Percentiles rank a stretch among this genome's conserved stretches.
phyloP scores from a whole-genome alignment of 2,797 vertebrate species.

The Pteronotus mesoamericanus region DNA sequence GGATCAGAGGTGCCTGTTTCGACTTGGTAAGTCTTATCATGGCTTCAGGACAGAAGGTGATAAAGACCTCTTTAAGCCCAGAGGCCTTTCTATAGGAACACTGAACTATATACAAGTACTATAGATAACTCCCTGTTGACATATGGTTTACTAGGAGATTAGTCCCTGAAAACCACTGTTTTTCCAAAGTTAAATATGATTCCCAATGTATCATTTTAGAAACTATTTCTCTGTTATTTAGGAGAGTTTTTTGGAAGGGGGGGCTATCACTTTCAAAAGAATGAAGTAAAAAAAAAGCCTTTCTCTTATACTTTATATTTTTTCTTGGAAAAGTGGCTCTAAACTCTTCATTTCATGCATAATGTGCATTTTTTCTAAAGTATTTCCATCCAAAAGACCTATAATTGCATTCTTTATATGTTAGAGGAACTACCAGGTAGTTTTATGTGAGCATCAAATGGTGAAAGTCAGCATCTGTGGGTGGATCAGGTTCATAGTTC shows the following conservation, averaged over 20 bases:
- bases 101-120: background rate
- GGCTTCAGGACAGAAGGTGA: background rate
- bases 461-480: slow-evolving; percentile 8
- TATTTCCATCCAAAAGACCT: slow-evolving; percentile 27
- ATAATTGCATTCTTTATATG: slow-evolving; percentile 35
- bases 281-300: background rate
- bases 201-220: slow-evolving; percentile 9
- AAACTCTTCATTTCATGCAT: background rate
- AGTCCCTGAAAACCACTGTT: slow-evolving; percentile 3
- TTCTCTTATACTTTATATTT: background rate
- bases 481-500: slow-evolving; percentile 44
- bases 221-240: background rate
- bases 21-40: background rate
- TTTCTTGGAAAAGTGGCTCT: slow-evolving; percentile 23
- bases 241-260: too few relatives aligned
- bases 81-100: background rate
- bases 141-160: background rate
- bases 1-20: background rate
- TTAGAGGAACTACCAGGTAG: slow-evolving; percentile 26
- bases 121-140: background rate
- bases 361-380: background rate
- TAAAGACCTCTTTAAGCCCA: background rate
- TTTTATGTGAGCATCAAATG: slow-evolving; percentile 39
- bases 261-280: slow-evolving; percentile 1
- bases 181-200: slow-evolving; percentile 30